phyloP scores from a whole-genome alignment of 1,140 invertebrate genomes.

The Rhizoglyphus robini region DNA sequence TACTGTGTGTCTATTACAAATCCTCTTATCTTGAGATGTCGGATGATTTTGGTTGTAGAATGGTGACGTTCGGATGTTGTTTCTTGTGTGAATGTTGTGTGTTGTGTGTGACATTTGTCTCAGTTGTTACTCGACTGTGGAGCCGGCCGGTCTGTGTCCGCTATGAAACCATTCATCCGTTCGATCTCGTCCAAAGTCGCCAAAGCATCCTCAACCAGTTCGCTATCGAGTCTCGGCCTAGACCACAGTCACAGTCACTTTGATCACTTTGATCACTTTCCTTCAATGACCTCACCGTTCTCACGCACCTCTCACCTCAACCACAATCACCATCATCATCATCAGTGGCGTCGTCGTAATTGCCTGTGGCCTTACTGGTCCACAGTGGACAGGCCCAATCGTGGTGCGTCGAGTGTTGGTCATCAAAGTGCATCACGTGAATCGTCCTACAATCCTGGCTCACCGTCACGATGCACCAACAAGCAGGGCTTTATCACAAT shows the following conservation, averaged over 20 bases:
- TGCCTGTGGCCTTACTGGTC: conserved; percentile 5
- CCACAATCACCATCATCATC: neutral
- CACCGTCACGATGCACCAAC: neutral
- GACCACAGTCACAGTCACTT: neutral
- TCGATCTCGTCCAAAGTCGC: neutral
- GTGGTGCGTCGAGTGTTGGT: neutral
- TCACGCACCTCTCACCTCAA: neutral
- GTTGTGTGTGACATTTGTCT: too few relatives aligned
- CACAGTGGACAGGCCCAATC: neutral
- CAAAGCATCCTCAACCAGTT: neutral
- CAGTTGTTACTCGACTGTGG: too few relatives aligned
- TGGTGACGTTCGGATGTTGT: too few relatives aligned
- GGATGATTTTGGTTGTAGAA: too few relatives aligned
- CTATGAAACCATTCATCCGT: neutral
- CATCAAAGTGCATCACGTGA: neutral
- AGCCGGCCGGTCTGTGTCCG: neutral
- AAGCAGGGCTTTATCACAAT: neutral
- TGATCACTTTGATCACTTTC: neutral
- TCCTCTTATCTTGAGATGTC: too few relatives aligned
- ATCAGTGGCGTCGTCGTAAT: neutral
- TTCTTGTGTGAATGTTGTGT: too few relatives aligned
- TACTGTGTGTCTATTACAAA: too few relatives aligned
- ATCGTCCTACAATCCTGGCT: neutral
- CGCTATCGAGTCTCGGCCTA: neutral
- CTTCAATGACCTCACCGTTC: neutral